These are phyloP conservation scores for Amazona finschi DNA, from an alignment of 2,797 vertebrate species.

Conservation along the genomic window DNA sequence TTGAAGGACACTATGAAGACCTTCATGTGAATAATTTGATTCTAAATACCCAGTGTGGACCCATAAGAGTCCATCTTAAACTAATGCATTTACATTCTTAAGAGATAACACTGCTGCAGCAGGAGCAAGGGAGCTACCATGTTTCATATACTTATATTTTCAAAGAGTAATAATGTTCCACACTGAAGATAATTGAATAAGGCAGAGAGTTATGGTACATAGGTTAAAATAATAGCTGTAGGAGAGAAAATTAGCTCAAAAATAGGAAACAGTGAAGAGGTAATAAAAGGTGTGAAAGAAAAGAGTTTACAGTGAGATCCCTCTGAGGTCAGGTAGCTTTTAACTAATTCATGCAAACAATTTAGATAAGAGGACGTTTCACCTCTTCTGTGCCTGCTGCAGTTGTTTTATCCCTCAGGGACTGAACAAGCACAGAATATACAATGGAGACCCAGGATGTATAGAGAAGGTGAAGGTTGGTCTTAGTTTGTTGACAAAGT, in stretches of 20 bases:
- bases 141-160: neutral
- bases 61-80: neutral
- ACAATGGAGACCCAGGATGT: neutral
- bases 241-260: constrained; percentile 29
- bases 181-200: constrained; percentile 49
- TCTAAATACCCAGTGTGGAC: neutral
- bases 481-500: neutral
- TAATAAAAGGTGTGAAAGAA: constrained; percentile 12
- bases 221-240: constrained; percentile 53
- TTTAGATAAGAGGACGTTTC: constrained; percentile 5
- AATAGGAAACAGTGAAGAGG: constrained; percentile 2
- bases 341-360: constrained; percentile 5
- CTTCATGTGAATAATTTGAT: constrained; percentile 16
- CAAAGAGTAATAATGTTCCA: constrained; percentile 42
- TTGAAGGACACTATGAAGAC: constrained; percentile 4
- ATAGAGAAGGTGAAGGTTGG: neutral
- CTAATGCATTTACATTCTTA: neutral
- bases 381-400: neutral
- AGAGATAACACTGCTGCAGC: neutral
- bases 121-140: neutral
- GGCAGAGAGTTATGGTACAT: neutral
- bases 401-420: neutral
- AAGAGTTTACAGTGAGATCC: neutral
- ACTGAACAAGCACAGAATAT: neutral
- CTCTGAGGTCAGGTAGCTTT: constrained; percentile 24